A percentile compares a stretch with the other conserved stretches of the same genome.
These are phyloP conservation scores for Pituophis catenifer DNA, from an alignment of 2,113 vertebrate genomes.

Conservation along the genomic window DNA sequence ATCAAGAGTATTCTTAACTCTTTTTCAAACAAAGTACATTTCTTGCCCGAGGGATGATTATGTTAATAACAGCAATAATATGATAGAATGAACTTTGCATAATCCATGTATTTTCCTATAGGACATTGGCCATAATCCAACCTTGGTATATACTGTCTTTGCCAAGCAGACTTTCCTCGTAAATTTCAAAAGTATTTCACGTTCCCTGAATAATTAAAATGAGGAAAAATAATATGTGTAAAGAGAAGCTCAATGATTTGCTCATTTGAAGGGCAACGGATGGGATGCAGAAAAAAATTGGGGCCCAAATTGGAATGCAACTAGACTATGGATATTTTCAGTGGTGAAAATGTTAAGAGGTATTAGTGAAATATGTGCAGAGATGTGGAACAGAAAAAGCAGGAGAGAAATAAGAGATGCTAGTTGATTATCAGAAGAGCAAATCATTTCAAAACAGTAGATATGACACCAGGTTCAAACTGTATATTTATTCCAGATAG, in stretches of 20 bases:
- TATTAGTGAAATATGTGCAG: not conserved
- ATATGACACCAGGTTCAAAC: not conserved
- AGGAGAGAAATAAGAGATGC: not conserved
- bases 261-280: not conserved
- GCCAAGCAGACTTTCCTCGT: not conserved
- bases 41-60: not conserved
- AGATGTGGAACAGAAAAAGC: not conserved
- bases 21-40: not conserved
- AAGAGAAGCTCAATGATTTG: not conserved
- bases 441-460: not conserved
- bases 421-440: not conserved
- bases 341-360: not conserved
- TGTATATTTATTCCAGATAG: not conserved
- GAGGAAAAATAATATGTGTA: not conserved
- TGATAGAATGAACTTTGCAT: conserved; percentile 28
- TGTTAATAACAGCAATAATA: not conserved
- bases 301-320: too few relatives aligned
- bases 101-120: conserved; percentile 29
- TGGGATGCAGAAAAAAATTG: not conserved
- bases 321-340: not conserved
- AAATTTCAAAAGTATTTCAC: conserved; percentile 2
- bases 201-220: not conserved
- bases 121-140: conserved; percentile 32
- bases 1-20: not conserved
- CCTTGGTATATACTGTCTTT: conserved; percentile 32